These are phyloP conservation scores for Pempheris klunzingeri DNA, from an alignment of 2,797 vertebrate genomes.

Conservation along the genomic window DNA sequence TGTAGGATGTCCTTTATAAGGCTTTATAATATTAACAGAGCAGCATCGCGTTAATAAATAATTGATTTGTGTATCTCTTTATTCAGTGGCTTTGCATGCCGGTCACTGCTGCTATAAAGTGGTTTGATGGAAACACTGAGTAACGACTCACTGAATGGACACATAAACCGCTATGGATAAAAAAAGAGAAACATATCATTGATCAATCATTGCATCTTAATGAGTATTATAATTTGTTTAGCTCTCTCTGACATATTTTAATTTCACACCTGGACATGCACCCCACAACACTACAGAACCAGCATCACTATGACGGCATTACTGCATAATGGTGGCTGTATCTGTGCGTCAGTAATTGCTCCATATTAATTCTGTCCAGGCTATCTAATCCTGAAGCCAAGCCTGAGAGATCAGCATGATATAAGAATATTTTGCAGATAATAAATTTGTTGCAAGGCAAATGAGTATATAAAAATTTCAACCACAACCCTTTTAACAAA, in stretches of 20 bases:
- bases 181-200: conserved; percentile 1
- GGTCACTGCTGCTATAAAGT: conserved; percentile 12
- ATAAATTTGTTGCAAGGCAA: conserved; percentile 67
- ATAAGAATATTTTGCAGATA: conserved; percentile 60
- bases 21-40: neutral
- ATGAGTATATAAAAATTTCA: conserved; percentile 58
- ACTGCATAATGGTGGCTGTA: conserved; percentile 9
- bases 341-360: conserved; percentile 24
- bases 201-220: neutral
- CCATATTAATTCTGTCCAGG: conserved; percentile 33
- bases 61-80: neutral
- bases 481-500: conserved; percentile 42
- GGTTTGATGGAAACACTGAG: neutral
- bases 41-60: neutral
- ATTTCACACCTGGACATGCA: conserved; percentile 12
- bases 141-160: conserved; percentile 4
- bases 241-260: conserved; percentile 1
- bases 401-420: conserved; percentile 47
- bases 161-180: neutral
- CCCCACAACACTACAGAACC: conserved; percentile 32
- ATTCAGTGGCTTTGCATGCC: conserved; percentile 16
- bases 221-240: conserved; percentile 18
- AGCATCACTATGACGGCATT: conserved; percentile 23
- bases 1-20: neutral
- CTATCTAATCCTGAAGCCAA: conserved; percentile 41